Evolutionary conservation across 2,113 vertebrate genomes (phyloP).

Genomic region (Microtus ochrogaster): DNA sequence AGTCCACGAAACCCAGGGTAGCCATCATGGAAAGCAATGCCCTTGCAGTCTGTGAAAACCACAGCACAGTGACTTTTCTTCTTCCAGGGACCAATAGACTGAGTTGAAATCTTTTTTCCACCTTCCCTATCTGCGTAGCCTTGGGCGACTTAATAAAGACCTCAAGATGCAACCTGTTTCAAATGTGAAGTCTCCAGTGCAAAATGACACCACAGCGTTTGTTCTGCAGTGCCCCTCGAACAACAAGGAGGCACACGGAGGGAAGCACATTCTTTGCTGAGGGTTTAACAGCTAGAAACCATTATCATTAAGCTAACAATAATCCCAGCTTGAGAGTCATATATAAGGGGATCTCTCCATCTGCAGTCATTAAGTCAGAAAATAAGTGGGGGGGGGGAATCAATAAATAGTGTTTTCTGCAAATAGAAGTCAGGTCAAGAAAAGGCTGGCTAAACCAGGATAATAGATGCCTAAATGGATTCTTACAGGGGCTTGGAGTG

Average conservation of each 20-base stretch:
- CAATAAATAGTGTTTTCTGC: background rate
- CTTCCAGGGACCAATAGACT: background rate
- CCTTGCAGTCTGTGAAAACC: background rate
- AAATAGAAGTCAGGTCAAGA: constrained; percentile 50
- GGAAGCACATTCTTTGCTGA: background rate
- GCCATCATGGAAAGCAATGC: background rate
- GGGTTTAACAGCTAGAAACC: background rate
- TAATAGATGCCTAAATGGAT: background rate
- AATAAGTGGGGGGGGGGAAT: background rate
- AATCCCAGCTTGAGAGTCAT: constrained; percentile 1
- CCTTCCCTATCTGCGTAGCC: background rate
- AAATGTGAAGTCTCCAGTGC: background rate
- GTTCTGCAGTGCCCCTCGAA: background rate
- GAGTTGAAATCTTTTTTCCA: background rate
- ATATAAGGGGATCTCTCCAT: background rate
- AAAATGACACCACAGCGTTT: background rate
- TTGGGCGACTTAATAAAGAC: background rate
- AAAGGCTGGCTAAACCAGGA: background rate
- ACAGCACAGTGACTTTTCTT: background rate
- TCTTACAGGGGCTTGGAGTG: background rate
- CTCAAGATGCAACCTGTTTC: background rate
- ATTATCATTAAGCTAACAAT: background rate
- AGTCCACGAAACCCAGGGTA: background rate
- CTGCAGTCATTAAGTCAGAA: constrained; percentile 36
- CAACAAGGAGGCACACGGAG: background rate